These are phyloP conservation scores for Cyanoliseus patagonus DNA, from an alignment of 2,113 vertebrate genomes.

Conservation along the genomic window DNA sequence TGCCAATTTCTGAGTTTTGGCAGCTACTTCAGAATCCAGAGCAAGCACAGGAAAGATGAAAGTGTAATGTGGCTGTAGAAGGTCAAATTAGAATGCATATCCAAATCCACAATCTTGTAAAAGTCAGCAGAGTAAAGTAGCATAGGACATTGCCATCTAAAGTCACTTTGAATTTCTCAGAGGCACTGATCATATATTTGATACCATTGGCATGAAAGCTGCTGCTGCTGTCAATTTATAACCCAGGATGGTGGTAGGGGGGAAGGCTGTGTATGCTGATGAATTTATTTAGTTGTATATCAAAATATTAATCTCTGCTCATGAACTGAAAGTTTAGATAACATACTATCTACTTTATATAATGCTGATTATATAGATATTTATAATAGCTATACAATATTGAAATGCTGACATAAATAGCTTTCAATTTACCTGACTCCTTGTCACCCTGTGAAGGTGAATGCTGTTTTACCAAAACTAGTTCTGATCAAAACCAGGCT, in stretches of 20 bases:
- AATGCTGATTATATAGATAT: slow-evolving; percentile 24
- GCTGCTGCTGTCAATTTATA: slow-evolving; percentile 11
- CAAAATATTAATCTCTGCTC: slow-evolving; percentile 12
- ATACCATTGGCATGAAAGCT: background rate
- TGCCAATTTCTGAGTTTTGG: background rate
- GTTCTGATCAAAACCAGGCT: slow-evolving; percentile 56
- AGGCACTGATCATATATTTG: slow-evolving; percentile 22
- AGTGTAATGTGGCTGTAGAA: background rate
- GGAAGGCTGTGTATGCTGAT: background rate
- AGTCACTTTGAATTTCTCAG: slow-evolving; percentile 38
- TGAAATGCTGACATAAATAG: slow-evolving; percentile 21
- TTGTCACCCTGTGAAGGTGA: slow-evolving; percentile 59
- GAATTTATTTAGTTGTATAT: background rate
- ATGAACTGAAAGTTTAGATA: background rate
- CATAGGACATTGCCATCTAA: background rate
- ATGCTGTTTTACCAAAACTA: background rate
- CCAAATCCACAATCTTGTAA: background rate
- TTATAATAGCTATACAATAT: background rate
- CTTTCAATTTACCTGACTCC: slow-evolving; percentile 40
- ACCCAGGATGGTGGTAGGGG: background rate
- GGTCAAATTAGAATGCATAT: slow-evolving; percentile 13
- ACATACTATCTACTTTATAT: background rate
- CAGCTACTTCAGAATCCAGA: background rate
- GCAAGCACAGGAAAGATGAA: background rate
- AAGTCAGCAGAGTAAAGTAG: background rate